Evolutionary conservation across 2,113 vertebrate genomes (phyloP).

Genomic region (Passer montanus): DNA sequence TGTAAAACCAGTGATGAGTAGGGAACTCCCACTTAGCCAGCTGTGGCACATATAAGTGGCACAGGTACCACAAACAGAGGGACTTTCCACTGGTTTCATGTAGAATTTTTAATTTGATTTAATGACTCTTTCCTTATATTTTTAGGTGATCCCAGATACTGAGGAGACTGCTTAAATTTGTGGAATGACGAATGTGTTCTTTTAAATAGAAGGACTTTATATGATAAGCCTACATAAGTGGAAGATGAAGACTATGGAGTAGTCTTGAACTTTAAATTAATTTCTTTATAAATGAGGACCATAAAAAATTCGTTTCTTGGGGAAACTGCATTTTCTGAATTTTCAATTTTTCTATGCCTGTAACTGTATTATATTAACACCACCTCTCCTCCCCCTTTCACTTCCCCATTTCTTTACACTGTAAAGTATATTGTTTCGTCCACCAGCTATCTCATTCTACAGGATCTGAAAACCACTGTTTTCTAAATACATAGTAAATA

Average conservation of each 20-base stretch:
- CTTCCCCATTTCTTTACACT: not conserved
- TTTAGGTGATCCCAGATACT: not conserved
- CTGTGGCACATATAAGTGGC: not conserved
- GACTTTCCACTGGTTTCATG: not conserved
- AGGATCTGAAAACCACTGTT: not conserved
- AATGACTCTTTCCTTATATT: not conserved
- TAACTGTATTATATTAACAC: not conserved
- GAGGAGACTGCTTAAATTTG: not conserved
- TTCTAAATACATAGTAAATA: not conserved
- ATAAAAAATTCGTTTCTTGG: not conserved
- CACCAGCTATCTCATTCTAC: not conserved
- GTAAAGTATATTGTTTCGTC: not conserved
- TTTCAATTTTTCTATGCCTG: not conserved
- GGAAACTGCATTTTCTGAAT: not conserved
- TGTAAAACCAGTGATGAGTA: not conserved
- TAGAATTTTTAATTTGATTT: not conserved
- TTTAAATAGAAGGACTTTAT: not conserved
- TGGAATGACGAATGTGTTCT: not conserved
- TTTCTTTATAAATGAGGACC: not conserved
- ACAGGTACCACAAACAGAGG: not conserved
- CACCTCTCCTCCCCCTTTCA: rapidly evolving
- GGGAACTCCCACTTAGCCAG: not conserved
- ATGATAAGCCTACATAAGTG: not conserved
- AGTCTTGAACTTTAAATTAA: not conserved
- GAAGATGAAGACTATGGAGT: not conserved